Percentiles rank a stretch among this genome's conserved stretches.
These are phyloP conservation scores for Indicator maculatus DNA, from an alignment of 2,113 vertebrate species.

Conservation along the genomic window DNA sequence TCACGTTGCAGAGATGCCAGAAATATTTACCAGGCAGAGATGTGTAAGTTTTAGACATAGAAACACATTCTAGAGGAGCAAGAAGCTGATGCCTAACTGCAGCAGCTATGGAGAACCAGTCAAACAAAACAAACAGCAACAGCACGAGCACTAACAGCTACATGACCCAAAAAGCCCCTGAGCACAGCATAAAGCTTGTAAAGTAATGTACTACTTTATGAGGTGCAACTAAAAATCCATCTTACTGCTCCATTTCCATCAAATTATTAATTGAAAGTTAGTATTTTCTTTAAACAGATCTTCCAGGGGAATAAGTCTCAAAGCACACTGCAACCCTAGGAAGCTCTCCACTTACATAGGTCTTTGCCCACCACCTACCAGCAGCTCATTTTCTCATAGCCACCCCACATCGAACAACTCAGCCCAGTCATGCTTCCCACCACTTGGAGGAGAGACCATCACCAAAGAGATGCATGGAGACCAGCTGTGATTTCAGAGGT, in stretches of 20 bases:
- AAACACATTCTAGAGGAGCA: neutral
- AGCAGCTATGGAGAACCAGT: neutral
- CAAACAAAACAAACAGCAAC: neutral
- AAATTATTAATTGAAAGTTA: neutral
- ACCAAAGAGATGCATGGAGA: neutral
- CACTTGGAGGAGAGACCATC: neutral
- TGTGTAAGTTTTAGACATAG: slow-evolving; percentile 27
- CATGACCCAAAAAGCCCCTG: neutral
- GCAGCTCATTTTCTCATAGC: neutral
- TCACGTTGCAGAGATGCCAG: neutral
- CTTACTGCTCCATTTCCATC: neutral
- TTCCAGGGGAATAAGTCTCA: neutral
- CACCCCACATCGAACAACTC: accelerated
- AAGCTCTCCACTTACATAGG: accelerated
- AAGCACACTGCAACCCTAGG: neutral
- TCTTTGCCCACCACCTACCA: neutral
- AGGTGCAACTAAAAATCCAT: neutral
- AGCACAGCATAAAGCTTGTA: neutral
- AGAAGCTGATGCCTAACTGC: neutral
- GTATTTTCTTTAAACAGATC: neutral
- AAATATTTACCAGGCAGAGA: slow-evolving; percentile 47
- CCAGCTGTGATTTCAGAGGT: neutral
- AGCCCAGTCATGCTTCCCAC: neutral
- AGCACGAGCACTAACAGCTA: neutral
- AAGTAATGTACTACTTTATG: neutral